Base-by-base conservation (phyloP, 2,797 vertebrate genomes). In the Lepilemur septentrionalis region DNA sequence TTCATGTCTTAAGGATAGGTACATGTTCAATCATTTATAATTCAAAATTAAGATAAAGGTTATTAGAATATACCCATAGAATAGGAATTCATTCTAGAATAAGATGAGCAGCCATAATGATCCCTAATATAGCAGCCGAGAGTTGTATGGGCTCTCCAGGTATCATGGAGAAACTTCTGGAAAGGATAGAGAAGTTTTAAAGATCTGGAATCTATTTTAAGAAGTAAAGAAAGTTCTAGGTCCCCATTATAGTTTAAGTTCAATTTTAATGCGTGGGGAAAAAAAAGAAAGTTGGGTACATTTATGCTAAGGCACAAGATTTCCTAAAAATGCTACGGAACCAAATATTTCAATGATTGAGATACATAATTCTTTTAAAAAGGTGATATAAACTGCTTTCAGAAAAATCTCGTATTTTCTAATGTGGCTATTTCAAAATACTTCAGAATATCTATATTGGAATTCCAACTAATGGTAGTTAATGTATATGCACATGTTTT, bases 131-230 rank as follows among this genome's bases (percentile, higher is more conserved):
- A 55, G 43, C 12, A 30, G 3, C 28, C 90, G 25, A 28, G 35
- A 80, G 11, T 35, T 61, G 22, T 7, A n/a, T 48, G 52, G 43
- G 28, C 7, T 73, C 20, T 82, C 30, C 32, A 22, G 25, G 9
- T 81, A 1, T 23, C 25, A 41, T 30, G 41, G 11, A 70, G 23
- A 90, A 91, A 75, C 32, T 76, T n/a, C 6, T 17, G 5, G 41
- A 84, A 86, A 57, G 11, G 28, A 10, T 76, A 22, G n/a, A 32
- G 46, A 52, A 28, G 4, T 50, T 82, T 82, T 79, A 28, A 80
- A 89, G 46, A 76, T 92, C 41, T 94, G 48, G n/a, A 61, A 55
- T 87, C 35, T 94, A 67, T 75, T 83, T 61, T 57, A 78, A 94
- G 17, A 73, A 63, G 32, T 72, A 67, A 87, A 81, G 35, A 55